A percentile compares a stretch with the other conserved stretches of the same genome.
Evolutionary conservation across 2,113 vertebrate species (phyloP).

Genomic region (Halichoeres trimaculatus): DNA sequence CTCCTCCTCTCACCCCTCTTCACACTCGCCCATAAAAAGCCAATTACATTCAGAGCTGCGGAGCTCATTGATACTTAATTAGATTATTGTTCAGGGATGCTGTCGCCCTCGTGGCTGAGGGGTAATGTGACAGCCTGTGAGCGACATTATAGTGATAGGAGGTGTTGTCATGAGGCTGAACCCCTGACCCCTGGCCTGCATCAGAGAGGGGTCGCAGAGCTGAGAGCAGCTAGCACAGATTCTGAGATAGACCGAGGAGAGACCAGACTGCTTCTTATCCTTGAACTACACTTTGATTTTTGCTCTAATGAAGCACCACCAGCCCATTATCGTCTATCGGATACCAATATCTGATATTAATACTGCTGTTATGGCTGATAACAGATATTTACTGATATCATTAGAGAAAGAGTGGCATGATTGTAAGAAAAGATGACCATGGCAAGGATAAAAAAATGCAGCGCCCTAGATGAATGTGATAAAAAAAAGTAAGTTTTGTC

Average conservation of each 20-base stretch:
- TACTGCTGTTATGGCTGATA: no score
- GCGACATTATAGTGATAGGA: slow-evolving; percentile 59
- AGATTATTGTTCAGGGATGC: slow-evolving; percentile 86
- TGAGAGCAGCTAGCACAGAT: slow-evolving; percentile 80
- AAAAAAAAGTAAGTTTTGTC: no score
- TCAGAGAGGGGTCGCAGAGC: slow-evolving; percentile 80
- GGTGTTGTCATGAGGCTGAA: slow-evolving; percentile 41
- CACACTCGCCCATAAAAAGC: slow-evolving; percentile 86
- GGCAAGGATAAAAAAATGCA: no score
- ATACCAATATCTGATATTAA: no score
- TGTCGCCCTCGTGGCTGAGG: slow-evolving; percentile 38
- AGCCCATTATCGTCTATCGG: no score
- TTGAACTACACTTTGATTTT: no score
- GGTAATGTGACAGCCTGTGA: slow-evolving; percentile 64
- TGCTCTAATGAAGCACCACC: no score
- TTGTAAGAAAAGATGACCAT: no score
- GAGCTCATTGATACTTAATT: slow-evolving; percentile 97
- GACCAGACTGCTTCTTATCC: no score
- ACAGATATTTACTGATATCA: no score
- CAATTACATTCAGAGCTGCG: slow-evolving; percentile 91
- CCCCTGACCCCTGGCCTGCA: slow-evolving; percentile 43
- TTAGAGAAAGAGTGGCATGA: no score
- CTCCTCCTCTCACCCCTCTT: background rate
- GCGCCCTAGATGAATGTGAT: no score
- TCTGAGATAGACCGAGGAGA: background rate